These are phyloP conservation scores for Pachliopta kotzebuea DNA, from an alignment of 2,888 invertebrate species.

Conservation along the genomic window DNA sequence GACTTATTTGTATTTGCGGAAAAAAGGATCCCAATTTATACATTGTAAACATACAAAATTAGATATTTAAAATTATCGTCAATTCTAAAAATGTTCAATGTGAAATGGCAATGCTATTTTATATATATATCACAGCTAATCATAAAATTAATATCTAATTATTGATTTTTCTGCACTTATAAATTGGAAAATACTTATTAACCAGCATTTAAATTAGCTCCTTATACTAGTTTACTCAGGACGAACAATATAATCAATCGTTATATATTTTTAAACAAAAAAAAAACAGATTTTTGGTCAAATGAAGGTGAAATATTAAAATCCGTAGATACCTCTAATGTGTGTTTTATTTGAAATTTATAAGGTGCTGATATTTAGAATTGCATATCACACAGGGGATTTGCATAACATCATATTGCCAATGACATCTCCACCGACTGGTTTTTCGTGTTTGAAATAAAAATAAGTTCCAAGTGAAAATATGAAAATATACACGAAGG, in stretches of 20 bases:
- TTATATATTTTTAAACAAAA: conserved; percentile 2
- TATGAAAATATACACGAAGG: conserved; percentile 1
- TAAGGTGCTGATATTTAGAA: conserved; percentile 23
- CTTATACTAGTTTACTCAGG: conserved; percentile 3
- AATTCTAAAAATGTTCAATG: too few species aligned
- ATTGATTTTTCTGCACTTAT: not conserved
- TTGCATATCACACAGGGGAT: conserved; percentile 16
- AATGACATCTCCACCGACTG: conserved; percentile 24
- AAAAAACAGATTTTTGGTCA: conserved; percentile 18
- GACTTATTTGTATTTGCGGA: too few species aligned
- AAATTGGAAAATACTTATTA: not conserved
- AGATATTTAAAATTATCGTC: too few species aligned
- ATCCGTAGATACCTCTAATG: not conserved
- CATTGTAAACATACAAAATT: too few species aligned
- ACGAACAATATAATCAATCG: not conserved
- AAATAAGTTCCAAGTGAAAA: conserved; percentile 11
- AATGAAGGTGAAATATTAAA: conserved; percentile 24
- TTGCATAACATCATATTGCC: conserved; percentile 7
- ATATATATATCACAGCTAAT: too few species aligned
- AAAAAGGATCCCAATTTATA: too few species aligned
- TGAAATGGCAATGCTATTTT: too few species aligned
- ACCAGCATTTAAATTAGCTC: not conserved
- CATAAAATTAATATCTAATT: too few species aligned
- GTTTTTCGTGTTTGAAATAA: conserved; percentile 7
- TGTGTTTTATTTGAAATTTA: conserved; percentile 5